Evolutionary conservation across 35 echinoderm and acorn worm genomes (phyloP).

Genomic region (Apostichopus japonicus): DNA sequence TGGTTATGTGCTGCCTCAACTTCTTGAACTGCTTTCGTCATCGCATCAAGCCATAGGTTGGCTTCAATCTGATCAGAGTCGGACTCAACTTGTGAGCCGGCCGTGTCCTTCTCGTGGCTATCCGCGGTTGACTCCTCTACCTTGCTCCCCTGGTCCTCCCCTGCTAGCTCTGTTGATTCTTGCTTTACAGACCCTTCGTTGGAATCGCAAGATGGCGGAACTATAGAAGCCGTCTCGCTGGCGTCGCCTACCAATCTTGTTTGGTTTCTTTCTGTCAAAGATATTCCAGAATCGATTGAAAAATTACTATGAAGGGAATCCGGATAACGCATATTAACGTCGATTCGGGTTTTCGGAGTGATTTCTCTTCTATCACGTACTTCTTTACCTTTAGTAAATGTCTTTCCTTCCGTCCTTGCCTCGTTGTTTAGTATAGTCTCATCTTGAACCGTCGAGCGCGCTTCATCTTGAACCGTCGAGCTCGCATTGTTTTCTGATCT

Average conservation of each 20-base stretch:
- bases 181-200: background rate
- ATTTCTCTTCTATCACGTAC: slow-evolving; percentile 44
- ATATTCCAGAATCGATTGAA: slow-evolving; percentile 91
- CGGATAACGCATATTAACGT: slow-evolving; percentile 55
- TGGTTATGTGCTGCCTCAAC: too few species aligned
- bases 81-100: background rate
- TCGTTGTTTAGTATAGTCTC: background rate
- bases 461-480: background rate
- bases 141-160: background rate
- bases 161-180: background rate
- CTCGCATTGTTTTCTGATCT: background rate
- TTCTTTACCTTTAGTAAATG: background rate
- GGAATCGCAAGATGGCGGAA: too few species aligned
- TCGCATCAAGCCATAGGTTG: background rate
- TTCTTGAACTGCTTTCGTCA: too few species aligned
- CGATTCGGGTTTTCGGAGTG: slow-evolving; percentile 27
- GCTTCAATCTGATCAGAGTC: background rate
- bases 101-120: background rate
- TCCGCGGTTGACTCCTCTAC: background rate
- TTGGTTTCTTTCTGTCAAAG: slow-evolving; percentile 67
- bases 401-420: background rate
- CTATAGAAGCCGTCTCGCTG: background rate
- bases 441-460: background rate
- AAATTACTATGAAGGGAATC: slow-evolving; percentile 89
- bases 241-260: slow-evolving; percentile 16